phyloP scores from a whole-genome alignment of 2,797 vertebrate genomes.

The Tamandua tetradactyla region DNA sequence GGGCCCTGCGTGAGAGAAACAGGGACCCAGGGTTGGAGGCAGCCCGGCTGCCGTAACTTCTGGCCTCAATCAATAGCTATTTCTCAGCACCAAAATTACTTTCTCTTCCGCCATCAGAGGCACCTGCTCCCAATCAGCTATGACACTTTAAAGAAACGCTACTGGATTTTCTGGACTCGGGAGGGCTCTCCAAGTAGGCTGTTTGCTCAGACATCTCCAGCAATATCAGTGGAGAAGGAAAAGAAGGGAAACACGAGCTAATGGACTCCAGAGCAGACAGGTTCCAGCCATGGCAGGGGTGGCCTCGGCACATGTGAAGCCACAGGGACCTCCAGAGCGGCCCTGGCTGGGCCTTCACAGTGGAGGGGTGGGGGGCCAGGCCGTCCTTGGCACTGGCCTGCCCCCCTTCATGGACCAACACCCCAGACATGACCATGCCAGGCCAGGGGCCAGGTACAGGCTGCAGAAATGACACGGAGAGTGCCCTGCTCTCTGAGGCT shows the following conservation, averaged over 20 bases:
- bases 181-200: accelerated
- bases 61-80: neutral
- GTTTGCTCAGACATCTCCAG: neutral
- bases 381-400: neutral
- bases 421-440: no score
- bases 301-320: accelerated
- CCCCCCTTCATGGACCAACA: neutral
- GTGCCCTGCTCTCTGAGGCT: neutral
- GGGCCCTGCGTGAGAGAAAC: neutral
- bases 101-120: neutral
- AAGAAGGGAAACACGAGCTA: accelerated
- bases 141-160: constrained; percentile 9
- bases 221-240: neutral
- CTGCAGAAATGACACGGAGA: neutral
- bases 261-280: accelerated
- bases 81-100: neutral
- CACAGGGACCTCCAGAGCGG: accelerated
- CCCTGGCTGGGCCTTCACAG: neutral
- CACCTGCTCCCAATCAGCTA: neutral
- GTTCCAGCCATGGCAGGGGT: accelerated
- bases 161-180: accelerated
- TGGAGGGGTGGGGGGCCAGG: no score
- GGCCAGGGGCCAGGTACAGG: accelerated
- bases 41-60: accelerated
- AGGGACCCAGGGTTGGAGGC: accelerated